Conservation (phyloP, 2,888 invertebrate genomes). For the Hoplodrina blanda region DNA sequence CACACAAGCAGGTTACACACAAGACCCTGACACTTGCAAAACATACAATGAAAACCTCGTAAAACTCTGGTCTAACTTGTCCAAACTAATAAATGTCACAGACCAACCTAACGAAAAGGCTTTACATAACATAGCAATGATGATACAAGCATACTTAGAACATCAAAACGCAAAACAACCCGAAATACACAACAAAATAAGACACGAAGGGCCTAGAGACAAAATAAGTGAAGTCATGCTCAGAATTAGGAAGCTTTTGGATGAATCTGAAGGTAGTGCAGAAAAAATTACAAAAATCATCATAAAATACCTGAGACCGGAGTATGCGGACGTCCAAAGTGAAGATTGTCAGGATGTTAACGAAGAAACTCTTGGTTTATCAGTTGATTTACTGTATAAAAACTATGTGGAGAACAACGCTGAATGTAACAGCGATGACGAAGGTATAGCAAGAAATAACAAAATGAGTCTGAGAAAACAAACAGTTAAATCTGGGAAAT, state of each 20-base stretch:
- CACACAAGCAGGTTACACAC: slow-evolving; percentile 62
- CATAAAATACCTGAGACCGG: slow-evolving; percentile 42
- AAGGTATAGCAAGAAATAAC: slow-evolving; percentile 13
- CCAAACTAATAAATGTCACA: slow-evolving; percentile 43
- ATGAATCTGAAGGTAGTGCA: slow-evolving; percentile 11
- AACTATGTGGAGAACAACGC: slow-evolving; percentile 50
- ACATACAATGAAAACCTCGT: slow-evolving; percentile 62
- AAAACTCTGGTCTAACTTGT: slow-evolving; percentile 56
- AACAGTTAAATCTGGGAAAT: background rate
- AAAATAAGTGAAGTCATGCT: slow-evolving; percentile 33
- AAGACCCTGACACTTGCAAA: slow-evolving; percentile 60
- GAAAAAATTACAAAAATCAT: slow-evolving; percentile 44
- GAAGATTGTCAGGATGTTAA: slow-evolving; percentile 47
- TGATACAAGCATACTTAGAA: slow-evolving; percentile 62
- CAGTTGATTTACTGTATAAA: slow-evolving; percentile 49
- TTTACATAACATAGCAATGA: slow-evolving; percentile 64
- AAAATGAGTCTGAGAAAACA: slow-evolving; percentile 5
- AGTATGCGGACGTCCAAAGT: slow-evolving; percentile 31
- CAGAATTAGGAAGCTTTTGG: slow-evolving; percentile 44
- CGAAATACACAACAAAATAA: slow-evolving; percentile 19
- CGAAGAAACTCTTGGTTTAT: slow-evolving; percentile 36
- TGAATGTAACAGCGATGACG: slow-evolving; percentile 39
- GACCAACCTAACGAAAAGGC: slow-evolving; percentile 42
- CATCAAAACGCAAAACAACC: slow-evolving; percentile 43
- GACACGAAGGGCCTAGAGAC: slow-evolving; percentile 36